Conservation (phyloP, 2,113 vertebrate genomes). For the Stegastes partitus region DNA sequence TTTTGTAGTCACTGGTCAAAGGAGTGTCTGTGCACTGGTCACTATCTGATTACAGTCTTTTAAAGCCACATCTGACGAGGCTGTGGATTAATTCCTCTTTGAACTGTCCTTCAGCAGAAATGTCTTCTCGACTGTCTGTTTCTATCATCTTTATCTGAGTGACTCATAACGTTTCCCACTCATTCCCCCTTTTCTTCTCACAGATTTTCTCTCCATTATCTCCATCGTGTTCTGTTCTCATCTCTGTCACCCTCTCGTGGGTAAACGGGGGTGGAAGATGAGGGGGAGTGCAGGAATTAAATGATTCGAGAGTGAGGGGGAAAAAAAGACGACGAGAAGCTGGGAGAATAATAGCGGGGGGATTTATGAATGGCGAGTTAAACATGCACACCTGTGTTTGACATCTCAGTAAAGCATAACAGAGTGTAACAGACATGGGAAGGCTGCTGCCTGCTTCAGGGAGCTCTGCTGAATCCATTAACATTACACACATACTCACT, state of each 20-base stretch:
- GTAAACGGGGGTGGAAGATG: slow-evolving; percentile 68
- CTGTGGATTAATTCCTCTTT: slow-evolving; percentile 21
- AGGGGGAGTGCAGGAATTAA: slow-evolving; percentile 50
- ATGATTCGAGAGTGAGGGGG: slow-evolving; percentile 28
- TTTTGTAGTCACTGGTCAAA: too few species aligned
- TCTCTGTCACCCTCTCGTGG: slow-evolving; percentile 76
- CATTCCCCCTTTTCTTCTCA: slow-evolving; percentile 45
- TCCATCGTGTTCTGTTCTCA: slow-evolving; percentile 70
- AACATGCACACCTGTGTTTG: slow-evolving; percentile 77
- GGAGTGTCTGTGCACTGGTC: not conserved
- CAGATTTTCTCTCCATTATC: slow-evolving; percentile 77
- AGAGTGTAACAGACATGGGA: slow-evolving; percentile 69
- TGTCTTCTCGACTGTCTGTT: slow-evolving; percentile 45
- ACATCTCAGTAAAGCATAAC: slow-evolving; percentile 80
- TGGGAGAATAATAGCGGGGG: slow-evolving; percentile 45
- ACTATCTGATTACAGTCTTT: not conserved
- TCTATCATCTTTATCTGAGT: slow-evolving; percentile 53
- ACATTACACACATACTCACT: slow-evolving; percentile 71
- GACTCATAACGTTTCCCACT: slow-evolving; percentile 42
- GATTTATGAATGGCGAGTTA: slow-evolving; percentile 54
- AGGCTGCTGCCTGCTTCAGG: slow-evolving; percentile 70
- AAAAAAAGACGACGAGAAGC: slow-evolving; percentile 34
- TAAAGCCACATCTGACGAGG: slow-evolving; percentile 24
- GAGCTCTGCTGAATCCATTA: slow-evolving; percentile 84
- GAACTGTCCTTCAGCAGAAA: slow-evolving; percentile 22